These are phyloP conservation scores for Neodiprion fabricii DNA, from an alignment of 1,140 invertebrate genomes.

Conservation along the genomic window DNA sequence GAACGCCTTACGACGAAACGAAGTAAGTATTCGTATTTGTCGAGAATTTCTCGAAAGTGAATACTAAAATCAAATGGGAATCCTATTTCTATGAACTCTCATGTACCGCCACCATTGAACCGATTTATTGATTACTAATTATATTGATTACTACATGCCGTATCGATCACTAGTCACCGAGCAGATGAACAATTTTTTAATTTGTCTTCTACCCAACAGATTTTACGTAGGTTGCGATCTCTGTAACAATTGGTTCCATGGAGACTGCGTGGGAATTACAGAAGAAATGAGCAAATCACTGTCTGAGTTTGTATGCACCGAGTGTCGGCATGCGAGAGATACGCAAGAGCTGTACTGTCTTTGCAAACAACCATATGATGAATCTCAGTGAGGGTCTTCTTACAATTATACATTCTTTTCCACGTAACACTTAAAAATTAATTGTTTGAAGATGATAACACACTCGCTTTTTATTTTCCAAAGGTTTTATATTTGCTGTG, in stretches of 20 bases:
- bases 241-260: slow-evolving; percentile 99
- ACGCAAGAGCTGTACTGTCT: slow-evolving; percentile 95
- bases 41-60: slow-evolving; percentile 10
- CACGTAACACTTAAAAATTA: slow-evolving; percentile 9
- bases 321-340: slow-evolving; percentile 85
- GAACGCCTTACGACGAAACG: slow-evolving; percentile 93
- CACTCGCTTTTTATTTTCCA: slow-evolving; percentile 32
- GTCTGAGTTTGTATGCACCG: slow-evolving; percentile 88
- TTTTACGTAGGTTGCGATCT: slow-evolving; percentile 98
- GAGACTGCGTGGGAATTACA: slow-evolving; percentile 93
- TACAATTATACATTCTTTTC: slow-evolving; percentile 29
- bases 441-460: background rate
- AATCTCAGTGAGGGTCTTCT: slow-evolving; percentile 83
- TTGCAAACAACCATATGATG: slow-evolving; percentile 95
- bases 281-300: slow-evolving; percentile 91
- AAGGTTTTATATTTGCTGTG: slow-evolving; percentile 97
- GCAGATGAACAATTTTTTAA: too few species aligned
- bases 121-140: too few species aligned
- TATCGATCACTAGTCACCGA: too few species aligned
- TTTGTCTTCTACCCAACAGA: slow-evolving; percentile 56
- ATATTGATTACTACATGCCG: too few species aligned
- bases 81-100: slow-evolving; percentile 1
- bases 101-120: too few species aligned
- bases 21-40: slow-evolving; percentile 67
- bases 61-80: background rate